Percentiles rank a stretch among this genome's conserved stretches.
Evolutionary conservation across 2,113 vertebrate species (phyloP).

Genomic region (Lycaon pictus): DNA sequence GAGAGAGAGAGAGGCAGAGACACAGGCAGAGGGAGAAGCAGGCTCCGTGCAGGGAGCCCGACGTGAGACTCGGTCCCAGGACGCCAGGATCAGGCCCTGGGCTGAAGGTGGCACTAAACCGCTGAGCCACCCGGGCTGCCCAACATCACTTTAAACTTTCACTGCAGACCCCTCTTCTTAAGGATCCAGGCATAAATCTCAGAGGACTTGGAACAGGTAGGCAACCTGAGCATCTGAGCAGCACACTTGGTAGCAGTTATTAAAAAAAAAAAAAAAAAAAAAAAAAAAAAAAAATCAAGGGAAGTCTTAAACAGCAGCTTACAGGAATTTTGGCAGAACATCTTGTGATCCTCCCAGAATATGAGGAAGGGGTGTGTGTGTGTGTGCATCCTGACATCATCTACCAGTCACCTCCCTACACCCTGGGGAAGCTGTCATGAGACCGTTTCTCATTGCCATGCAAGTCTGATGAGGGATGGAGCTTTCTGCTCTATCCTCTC

Average conservation of each 20-base stretch:
- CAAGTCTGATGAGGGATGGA: background rate
- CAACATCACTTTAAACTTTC: background rate
- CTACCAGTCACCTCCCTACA: background rate
- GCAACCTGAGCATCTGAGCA: background rate
- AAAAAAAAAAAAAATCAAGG: background rate
- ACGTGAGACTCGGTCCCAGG: too few relatives aligned
- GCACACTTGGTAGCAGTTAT: background rate
- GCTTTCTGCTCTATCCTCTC: background rate
- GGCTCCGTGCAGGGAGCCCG: too few relatives aligned
- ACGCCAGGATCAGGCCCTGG: too few relatives aligned
- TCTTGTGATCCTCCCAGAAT: background rate
- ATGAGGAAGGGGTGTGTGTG: background rate
- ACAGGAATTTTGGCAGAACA: background rate
- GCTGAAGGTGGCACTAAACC: too few relatives aligned
- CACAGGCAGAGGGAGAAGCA: too few relatives aligned
- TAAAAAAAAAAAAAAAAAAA: background rate
- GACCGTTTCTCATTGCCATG: background rate
- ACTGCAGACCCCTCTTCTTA: background rate
- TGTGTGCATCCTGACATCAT: background rate
- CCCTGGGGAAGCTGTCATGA: background rate
- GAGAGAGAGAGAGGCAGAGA: too few relatives aligned
- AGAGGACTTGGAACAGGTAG: background rate
- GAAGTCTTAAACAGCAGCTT: background rate
- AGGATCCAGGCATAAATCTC: background rate
- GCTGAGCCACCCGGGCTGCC: too few relatives aligned